phyloP scores from a whole-genome alignment of 2,797 vertebrate genomes.

The Antrozous pallidus region DNA sequence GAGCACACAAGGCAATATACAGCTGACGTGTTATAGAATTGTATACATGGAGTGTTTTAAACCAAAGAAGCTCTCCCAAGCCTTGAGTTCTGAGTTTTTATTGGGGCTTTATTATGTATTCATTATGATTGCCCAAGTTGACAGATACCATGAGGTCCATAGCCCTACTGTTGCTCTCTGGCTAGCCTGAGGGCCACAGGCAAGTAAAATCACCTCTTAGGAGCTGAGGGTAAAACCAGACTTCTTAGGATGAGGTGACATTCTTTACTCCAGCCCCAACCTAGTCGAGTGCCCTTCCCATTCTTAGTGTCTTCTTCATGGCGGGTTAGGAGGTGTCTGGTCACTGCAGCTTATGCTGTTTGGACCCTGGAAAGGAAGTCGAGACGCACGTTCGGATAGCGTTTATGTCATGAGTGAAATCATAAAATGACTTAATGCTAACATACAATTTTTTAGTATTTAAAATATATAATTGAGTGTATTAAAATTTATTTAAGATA shows the following conservation, averaged over 20 bases:
- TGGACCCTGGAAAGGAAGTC: neutral
- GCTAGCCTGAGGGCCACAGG: neutral
- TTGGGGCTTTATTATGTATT: neutral
- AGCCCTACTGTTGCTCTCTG: neutral
- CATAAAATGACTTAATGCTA: neutral
- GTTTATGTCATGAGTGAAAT: neutral
- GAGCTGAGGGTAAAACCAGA: neutral
- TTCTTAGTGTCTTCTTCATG: neutral
- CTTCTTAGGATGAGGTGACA: neutral
- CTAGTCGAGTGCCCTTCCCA: neutral
- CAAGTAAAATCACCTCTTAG: neutral
- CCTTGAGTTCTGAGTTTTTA: neutral
- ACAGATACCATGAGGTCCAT: neutral
- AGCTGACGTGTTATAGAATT: neutral
- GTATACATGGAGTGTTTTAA: neutral
- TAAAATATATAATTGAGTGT: neutral
- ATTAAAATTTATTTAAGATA: conserved; percentile 5
- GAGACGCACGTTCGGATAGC: neutral
- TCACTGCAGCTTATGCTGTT: neutral
- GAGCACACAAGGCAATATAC: neutral
- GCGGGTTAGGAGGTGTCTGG: neutral
- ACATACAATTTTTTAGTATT: conserved; percentile 12
- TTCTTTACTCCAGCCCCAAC: neutral
- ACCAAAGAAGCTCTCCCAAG: neutral
- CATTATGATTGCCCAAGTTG: neutral